Base-by-base conservation (phyloP, 2,888 invertebrate genomes). In the Ophioninae sp. region DNA sequence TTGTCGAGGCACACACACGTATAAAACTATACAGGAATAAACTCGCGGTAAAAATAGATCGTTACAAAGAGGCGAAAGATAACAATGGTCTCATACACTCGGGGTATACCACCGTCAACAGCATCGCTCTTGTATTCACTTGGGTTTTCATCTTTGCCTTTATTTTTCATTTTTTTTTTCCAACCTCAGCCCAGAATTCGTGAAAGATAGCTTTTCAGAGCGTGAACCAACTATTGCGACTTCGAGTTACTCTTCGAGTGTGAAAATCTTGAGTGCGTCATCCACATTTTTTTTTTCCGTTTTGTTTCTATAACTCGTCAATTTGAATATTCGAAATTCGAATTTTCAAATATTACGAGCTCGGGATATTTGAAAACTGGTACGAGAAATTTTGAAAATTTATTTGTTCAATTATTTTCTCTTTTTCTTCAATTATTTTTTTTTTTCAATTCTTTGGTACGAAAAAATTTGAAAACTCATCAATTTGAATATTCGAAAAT, bases 51-150 rank as follows among this genome's bases (percentile, higher is more conserved):
- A 23, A 23, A 61, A 61, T 17, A 61, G 30, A 61, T 23, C 7
- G 39, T 69, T 13, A 51, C 56, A 44, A 68, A 56, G 23, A 58
- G 8, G 51, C 10, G 23, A 69, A 51, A 69, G 59, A 61, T 59
- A 72, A 39, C 39, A 72, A 72, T 61, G 61, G 51, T 13, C 59
- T 58, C 59, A 39, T 61, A 22, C 13, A 41, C 72, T 30, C 30
- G 30, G 2, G 3, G 30, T 30, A 59, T 72, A 59, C 59, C 61
- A 59, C 37, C 20, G 41, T 7, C 58, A 68, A n/a, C 72, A 39
- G 72, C 30, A 22, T 23, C 13, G 13, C 67, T 6, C 23, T 13
- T 65, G 23, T 51, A 68, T 23, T 51, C 23, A 23, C 51, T 0
- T 2, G 7, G 7, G 2, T 23, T 51, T 51, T 17, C 23, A 44